Evolutionary conservation across 1,140 invertebrate species (phyloP), one percentile per base, ranked within the genome.

Genomic region (Caenorhabditis brenneri): DNA sequence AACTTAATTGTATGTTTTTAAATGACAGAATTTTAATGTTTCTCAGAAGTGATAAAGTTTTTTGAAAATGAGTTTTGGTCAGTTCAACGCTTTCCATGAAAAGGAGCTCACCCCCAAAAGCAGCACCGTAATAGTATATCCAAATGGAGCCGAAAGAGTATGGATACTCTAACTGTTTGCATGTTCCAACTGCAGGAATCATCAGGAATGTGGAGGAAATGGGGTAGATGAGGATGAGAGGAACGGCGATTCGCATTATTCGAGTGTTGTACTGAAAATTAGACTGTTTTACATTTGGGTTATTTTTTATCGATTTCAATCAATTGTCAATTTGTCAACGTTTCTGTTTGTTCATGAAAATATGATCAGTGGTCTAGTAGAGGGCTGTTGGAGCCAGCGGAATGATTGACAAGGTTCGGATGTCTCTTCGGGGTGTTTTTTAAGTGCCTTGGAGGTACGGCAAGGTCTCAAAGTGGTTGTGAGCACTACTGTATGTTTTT

Each of bases 81-180:
- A 0, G n/a, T n/a, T n/a, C n/a, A 19, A 22, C n/a, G n/a, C n/a
- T n/a, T n/a, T n/a, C n/a, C n/a, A n/a, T n/a, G 27, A 1, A 4
- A 12, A 33, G 33, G 0, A 74, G n/a, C n/a, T n/a, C n/a, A n/a
- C n/a, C 65, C 33, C 36, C 65, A 46, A 74, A 74, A 10, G 10
- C n/a, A 1, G 65, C 19, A 19, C 65, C 65, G 27, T 39, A 74
- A 74, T 74, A 74, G 27, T 74, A 74, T 1, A 24, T 46, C 65
- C 65, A 74, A 74, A 74, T 74, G 19, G 65, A 39, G 5, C 65
- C 65, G 10, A 74, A 74, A 24, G 36, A 36, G n/a, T 74, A 74
- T 46, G 65, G 65, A 42, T 74, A 74, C 10, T 74, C 65, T 10
- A 74, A 42, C 42, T 74, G 65, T 42, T 42, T 74, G 27, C 65